Evolutionary conservation across 2,113 vertebrate genomes (phyloP), one percentile per base, ranked within the genome.

Genomic region (Urocynchramus pylzowi): DNA sequence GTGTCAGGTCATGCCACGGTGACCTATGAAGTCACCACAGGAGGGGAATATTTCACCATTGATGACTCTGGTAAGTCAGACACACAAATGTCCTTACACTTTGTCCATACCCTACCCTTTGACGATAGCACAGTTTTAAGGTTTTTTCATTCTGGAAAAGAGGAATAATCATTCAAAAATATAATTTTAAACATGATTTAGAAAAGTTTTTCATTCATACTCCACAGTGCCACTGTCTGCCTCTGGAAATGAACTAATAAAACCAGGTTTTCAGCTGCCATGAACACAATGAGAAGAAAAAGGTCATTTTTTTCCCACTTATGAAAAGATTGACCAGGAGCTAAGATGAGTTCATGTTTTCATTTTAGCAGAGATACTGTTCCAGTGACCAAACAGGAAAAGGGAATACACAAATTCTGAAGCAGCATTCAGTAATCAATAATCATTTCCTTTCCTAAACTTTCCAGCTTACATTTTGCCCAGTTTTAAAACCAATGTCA

Each of bases 1-100:
- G 98, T 98, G n/a, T 89, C 98, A 13, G 98, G 97, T 11, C 98
- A 99, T 2, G 98, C 98, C 89, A 97, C 96, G 0, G 97, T 99
- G 60, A 95, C 89, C 41, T 99, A 99, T 79, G 98, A 98, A 23
- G 70, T 99, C 83, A 95, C 97, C 80, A 87, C 87, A 37, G 98
- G 98, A 65, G 95, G 97, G 0, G 94, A 99, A 13, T 14, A 98
- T 41, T 99, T 99, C 75, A 71, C 79, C 74, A 99, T 99, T n/a
- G 89, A 99, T 42, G 42, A 86, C 15, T 96, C 96, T 41, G 99
- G 99, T 99, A 93, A 77, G 97, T 93, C 75, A 77, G 49, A 92
- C 37, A 71, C 1, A 3, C n/a, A 35, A 44, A 63, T 23, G 10
- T 42, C 26, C 60, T 84, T 28, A 30, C 35, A 14, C 8, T 68